Evolutionary conservation across 2,797 vertebrate species (phyloP).

Genomic region (Sandelia bainsii): DNA sequence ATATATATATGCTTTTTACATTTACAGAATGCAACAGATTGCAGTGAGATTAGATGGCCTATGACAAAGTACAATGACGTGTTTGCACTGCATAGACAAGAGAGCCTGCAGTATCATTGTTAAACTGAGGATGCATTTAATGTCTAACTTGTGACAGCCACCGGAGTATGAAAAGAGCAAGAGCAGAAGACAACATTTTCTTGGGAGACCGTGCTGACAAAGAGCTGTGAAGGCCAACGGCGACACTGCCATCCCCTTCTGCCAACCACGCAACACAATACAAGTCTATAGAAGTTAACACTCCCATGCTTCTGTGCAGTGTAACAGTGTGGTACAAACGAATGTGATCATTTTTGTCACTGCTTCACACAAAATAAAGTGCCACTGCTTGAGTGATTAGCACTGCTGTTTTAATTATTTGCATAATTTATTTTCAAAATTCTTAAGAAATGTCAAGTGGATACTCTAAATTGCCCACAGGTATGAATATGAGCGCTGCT

Average conservation of each 20-base stretch:
- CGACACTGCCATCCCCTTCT: slow-evolving; percentile 24
- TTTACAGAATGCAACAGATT: slow-evolving; percentile 27
- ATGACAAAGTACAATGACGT: slow-evolving; percentile 12
- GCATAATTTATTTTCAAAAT: no score
- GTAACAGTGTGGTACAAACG: slow-evolving; percentile 1
- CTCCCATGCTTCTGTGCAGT: slow-evolving; percentile 16
- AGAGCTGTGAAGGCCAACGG: slow-evolving; percentile 30
- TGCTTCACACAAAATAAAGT: slow-evolving; percentile 1
- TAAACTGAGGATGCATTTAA: slow-evolving; percentile 53
- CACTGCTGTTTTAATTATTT: background rate
- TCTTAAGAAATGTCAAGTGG: background rate
- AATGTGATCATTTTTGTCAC: background rate
- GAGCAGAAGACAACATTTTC: slow-evolving; percentile 40
- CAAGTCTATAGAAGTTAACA: slow-evolving; percentile 20
- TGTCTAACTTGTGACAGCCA: slow-evolving; percentile 50
- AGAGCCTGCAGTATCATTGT: slow-evolving; percentile 37
- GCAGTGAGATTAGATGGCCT: slow-evolving; percentile 32
- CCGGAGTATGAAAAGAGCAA: slow-evolving; percentile 20
- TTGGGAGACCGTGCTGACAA: slow-evolving; percentile 44
- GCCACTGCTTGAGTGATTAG: slow-evolving; percentile 1
- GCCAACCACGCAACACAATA: slow-evolving; percentile 25
- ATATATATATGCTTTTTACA: slow-evolving; percentile 19
- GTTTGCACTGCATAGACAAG: slow-evolving; percentile 33
- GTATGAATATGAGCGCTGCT: slow-evolving; percentile 1
- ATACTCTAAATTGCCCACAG: background rate